Evolutionary conservation across 1,140 invertebrate species (phyloP), one percentile per base, ranked within the genome.

Genomic region (Drosophila oshimai): DNA sequence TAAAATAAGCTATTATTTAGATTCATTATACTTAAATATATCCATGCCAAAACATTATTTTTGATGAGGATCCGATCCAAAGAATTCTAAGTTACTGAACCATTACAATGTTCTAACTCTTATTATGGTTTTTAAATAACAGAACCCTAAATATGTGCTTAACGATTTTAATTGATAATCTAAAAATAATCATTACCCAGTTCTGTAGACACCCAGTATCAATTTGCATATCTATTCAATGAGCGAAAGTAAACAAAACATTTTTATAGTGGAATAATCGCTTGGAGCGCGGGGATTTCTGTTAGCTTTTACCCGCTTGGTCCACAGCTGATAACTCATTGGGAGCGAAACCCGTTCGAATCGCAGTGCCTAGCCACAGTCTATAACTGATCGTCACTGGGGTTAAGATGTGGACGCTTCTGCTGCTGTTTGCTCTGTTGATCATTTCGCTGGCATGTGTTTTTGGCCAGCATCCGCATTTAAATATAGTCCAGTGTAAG

Each of bases 401-500:
- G 6, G 20, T 41, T 7, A 42, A 65, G 34, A 84, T 79, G 80
- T 57, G 39, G 46, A 20, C 39, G 15, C 20, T 29, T 60, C 15
- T 31, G 28, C 15, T 31, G 28, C 10, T 57, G 15, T 1, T 28
- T 15, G 12, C 36, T 18, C 39, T 65, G n/a, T 29, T 86, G 34
- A 15, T 74, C 10, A 28, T 41, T 17, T 6, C 42, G 17, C 26
- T 34, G 24, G 6, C 70, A 49, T 36, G 24, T 28, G 50, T 53
- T 44, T 47, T 47, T 18, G 41, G 31, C 5, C 68, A 76, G 20
- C 20, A 20, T 29, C n/a, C 13, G 44, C 39, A 41, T 45, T 42
- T 74, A 15, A 62, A 39, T 37, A 47, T 73, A 18, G 68, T 51
- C 3, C 45, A 6, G 12, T 44, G 80, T 86, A 41, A 76, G 76